Percentiles rank a stretch among this genome's conserved stretches.
Evolutionary conservation across 2,797 vertebrate genomes (phyloP).

Genomic region (Sphenopsis melanotis): DNA sequence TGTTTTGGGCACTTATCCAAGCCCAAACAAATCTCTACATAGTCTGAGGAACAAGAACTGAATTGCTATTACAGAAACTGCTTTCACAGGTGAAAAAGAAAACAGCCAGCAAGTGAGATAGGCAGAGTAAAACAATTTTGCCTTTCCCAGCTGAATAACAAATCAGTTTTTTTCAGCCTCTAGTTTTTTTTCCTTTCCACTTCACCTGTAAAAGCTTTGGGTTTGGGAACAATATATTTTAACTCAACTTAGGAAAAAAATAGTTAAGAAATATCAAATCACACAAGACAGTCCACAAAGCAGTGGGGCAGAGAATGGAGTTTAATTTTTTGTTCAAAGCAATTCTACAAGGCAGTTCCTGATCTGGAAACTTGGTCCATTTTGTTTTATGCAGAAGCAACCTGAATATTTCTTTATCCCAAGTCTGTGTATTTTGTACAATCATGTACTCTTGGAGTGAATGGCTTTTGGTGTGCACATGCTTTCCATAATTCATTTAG

Average conservation of each 20-base stretch:
- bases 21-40: constrained; percentile 28
- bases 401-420: neutral
- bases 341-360: neutral
- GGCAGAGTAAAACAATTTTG: constrained; percentile 23
- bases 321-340: neutral
- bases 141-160: constrained; percentile 21
- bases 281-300: neutral
- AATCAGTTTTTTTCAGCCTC: neutral
- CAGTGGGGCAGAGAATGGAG: neutral
- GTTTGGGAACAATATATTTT: neutral
- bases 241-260: neutral
- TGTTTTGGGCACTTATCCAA: constrained; percentile 39
- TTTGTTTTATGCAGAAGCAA: neutral
- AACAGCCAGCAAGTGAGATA: neutral
- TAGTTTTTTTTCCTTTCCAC: neutral
- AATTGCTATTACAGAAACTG: constrained; percentile 25
- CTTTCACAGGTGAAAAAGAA: constrained; percentile 15
- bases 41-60: constrained; percentile 25
- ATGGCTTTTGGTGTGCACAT: neutral
- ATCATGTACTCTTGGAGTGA: neutral
- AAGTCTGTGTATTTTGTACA: neutral
- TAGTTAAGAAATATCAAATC: neutral
- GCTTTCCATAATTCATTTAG: neutral
- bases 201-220: neutral
- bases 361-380: neutral